Conservation (phyloP, 2,888 invertebrate genomes). For the Bimastos eiseni region DNA sequence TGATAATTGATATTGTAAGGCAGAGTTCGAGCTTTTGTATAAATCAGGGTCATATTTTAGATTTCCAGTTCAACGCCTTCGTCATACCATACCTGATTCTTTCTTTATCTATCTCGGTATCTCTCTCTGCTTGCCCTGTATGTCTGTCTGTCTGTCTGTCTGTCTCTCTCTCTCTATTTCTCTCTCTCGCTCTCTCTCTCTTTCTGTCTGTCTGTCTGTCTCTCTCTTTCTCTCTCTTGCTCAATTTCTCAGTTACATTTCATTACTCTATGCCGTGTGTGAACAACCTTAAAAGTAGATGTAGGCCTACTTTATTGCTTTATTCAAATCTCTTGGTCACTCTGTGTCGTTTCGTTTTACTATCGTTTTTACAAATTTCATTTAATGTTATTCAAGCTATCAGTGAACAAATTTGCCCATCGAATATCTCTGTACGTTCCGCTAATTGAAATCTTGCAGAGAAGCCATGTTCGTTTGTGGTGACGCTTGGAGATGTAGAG, state of each 20-base stretch:
- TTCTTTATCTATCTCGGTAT: background rate
- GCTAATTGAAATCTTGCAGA: background rate
- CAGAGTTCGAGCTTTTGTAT: background rate
- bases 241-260: no score
- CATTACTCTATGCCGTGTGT: no score
- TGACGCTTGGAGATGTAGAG: background rate
- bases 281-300: background rate
- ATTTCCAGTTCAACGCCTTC: background rate
- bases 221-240: no score
- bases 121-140: background rate
- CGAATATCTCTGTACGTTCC: no score
- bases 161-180: background rate
- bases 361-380: no score
- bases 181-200: background rate
- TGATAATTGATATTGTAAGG: background rate
- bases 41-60: background rate
- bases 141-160: background rate
- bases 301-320: background rate
- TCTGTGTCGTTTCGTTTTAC: no score
- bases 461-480: background rate
- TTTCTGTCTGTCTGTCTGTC: background rate
- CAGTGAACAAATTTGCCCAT: no score
- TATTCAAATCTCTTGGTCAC: background rate
- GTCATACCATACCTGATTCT: background rate
- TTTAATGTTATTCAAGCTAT: no score